Conservation (phyloP, 2,888 invertebrate genomes). For the Aphodius granarius region DNA sequence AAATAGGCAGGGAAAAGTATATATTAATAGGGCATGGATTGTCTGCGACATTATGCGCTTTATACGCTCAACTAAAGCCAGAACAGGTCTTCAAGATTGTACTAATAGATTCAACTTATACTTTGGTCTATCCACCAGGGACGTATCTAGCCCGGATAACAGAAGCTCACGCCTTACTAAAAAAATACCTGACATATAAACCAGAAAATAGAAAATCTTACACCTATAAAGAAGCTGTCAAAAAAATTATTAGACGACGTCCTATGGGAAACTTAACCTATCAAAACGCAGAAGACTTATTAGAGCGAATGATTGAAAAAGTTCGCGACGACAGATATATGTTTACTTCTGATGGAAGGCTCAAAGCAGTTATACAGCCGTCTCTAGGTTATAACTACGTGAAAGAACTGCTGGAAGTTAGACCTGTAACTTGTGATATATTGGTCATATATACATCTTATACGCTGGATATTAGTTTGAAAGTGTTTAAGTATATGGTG, state of each 20-base stretch:
- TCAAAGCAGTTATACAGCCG: constrained; percentile 13
- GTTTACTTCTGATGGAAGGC: constrained; percentile 20
- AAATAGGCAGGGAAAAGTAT: constrained; percentile 45
- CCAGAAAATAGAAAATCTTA: constrained; percentile 7
- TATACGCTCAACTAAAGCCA: constrained; percentile 19
- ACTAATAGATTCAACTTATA: constrained; percentile 15
- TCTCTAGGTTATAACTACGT: constrained; percentile 11
- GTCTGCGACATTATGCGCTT: constrained; percentile 13
- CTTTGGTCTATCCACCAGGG: neutral
- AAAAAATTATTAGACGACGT: constrained; percentile 17
- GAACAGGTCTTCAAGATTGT: constrained; percentile 8
- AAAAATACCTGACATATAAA: constrained; percentile 13
- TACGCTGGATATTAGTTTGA: constrained; percentile 10
- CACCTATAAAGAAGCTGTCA: constrained; percentile 16
- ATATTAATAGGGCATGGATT: constrained; percentile 49
- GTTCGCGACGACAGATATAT: constrained; percentile 16
- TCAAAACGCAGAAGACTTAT: constrained; percentile 19
- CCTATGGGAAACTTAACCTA: constrained; percentile 12
- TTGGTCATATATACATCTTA: constrained; percentile 13
- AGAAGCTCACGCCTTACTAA: constrained; percentile 10
- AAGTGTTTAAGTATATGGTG: neutral
- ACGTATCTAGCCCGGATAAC: constrained; percentile 5
- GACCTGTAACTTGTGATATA: constrained; percentile 19
- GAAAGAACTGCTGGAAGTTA: constrained; percentile 1
- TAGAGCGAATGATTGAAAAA: constrained; percentile 18